These are phyloP conservation scores for Myopa tessellatipennis DNA, from an alignment of 2,888 invertebrate genomes.

Conservation along the genomic window DNA sequence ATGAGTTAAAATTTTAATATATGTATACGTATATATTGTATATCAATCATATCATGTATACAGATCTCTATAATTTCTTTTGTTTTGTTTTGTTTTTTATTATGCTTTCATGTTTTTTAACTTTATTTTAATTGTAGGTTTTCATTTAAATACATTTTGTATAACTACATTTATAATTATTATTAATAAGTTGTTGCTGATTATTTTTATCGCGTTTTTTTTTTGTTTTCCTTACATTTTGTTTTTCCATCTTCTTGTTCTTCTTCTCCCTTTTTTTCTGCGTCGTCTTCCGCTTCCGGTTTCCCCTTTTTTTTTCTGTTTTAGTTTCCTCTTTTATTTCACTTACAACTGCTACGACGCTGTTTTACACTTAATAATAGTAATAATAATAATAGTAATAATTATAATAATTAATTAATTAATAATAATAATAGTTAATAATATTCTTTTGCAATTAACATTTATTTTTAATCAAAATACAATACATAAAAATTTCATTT, in stretches of 20 bases:
- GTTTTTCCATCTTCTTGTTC: too few species aligned
- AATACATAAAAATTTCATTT: conserved; percentile 31
- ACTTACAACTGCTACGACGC: conserved; percentile 7
- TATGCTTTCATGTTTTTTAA: background rate
- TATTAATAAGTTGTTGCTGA: conserved; percentile 2
- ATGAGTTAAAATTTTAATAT: conserved; percentile 10
- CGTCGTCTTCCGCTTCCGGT: too few species aligned
- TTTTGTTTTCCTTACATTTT: background rate
- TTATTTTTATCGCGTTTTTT: conserved; percentile 2
- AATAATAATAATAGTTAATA: conserved; percentile 26
- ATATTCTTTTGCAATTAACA: conserved; percentile 26
- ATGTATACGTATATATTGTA: conserved; percentile 4
- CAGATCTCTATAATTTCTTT: background rate
- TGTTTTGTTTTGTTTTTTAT: background rate
- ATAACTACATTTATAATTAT: conserved; percentile 18
- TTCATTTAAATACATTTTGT: conserved; percentile 7
- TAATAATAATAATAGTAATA: conserved; percentile 26
- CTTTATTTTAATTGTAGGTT: background rate
- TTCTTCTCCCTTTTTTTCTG: too few species aligned
- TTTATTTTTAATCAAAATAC: conserved; percentile 25
- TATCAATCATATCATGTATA: background rate
- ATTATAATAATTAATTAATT: conserved; percentile 16
- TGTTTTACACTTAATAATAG: background rate
- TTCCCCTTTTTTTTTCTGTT: background rate
- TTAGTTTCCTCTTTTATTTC: conserved; percentile 29